Conservation (phyloP, 2,888 invertebrate species). For the Agriopis leucophaearia region DNA sequence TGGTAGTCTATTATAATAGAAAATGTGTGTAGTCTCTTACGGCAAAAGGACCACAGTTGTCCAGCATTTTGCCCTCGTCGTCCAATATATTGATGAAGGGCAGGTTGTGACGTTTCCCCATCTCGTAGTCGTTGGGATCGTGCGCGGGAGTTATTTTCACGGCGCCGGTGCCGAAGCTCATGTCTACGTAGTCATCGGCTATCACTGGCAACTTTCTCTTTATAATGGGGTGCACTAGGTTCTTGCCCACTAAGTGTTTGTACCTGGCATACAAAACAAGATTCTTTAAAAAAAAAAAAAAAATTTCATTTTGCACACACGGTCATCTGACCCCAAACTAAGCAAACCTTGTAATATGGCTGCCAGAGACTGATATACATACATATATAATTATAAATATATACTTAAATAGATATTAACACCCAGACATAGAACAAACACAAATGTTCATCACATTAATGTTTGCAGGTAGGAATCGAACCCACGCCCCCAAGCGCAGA, state of each 20-base stretch:
- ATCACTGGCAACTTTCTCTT: conserved; percentile 94
- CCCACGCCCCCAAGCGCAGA: too few relatives aligned
- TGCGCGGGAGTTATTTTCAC: conserved; percentile 99
- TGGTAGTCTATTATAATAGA: too few relatives aligned
- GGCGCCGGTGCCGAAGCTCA: conserved; percentile 98
- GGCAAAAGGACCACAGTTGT: conserved; percentile 92
- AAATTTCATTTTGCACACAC: too few relatives aligned
- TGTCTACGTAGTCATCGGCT: conserved; percentile 97
- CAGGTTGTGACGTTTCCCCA: conserved; percentile 95
- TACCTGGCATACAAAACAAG: conserved; percentile 80
- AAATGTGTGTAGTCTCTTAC: conserved; percentile 69
- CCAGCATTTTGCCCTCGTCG: conserved; percentile 94
- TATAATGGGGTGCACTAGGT: conserved; percentile 95
- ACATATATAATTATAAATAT: too few relatives aligned
- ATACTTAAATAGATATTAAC: too few relatives aligned
- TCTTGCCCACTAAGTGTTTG: conserved; percentile 92
- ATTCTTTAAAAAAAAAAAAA: too few relatives aligned
- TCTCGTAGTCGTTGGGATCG: conserved; percentile 98
- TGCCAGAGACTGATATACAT: too few relatives aligned
- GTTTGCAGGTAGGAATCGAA: too few relatives aligned
- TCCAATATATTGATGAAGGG: conserved; percentile 95
- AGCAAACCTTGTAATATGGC: too few relatives aligned
- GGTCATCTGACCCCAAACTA: too few relatives aligned
- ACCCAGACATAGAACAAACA: too few relatives aligned
- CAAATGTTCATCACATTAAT: too few relatives aligned